Evolutionary conservation across 2,888 invertebrate species (phyloP).

Genomic region (Tiliacea aurago): DNA sequence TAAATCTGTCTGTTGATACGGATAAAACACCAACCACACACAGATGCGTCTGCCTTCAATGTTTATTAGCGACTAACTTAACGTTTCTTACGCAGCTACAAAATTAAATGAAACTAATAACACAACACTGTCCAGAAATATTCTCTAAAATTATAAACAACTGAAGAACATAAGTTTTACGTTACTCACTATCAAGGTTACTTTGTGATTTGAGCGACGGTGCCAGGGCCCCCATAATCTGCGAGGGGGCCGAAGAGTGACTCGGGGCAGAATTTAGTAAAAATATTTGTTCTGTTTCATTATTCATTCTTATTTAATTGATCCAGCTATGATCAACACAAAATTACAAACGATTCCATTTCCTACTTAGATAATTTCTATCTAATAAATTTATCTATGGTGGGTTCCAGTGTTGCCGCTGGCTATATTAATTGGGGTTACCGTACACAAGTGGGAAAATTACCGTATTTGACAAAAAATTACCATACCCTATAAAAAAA

Average conservation of each 20-base stretch:
- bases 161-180: not conserved
- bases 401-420: too few relatives aligned
- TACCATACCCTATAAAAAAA: too few relatives aligned
- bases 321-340: not conserved
- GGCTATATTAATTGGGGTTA: too few relatives aligned
- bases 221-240: slow-evolving; percentile 47
- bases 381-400: too few relatives aligned
- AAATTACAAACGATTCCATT: not conserved
- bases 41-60: not conserved
- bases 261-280: slow-evolving; percentile 64
- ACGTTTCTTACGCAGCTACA: not conserved
- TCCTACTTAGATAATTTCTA: too few relatives aligned
- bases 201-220: slow-evolving; percentile 49
- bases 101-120: not conserved
- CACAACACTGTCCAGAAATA: not conserved
- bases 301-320: slow-evolving; percentile 69
- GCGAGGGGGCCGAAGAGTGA: slow-evolving; percentile 50
- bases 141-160: slow-evolving; percentile 8
- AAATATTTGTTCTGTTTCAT: slow-evolving; percentile 72
- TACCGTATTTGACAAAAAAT: too few relatives aligned
- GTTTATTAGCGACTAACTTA: not conserved
- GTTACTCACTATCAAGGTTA: slow-evolving; percentile 73
- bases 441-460: too few relatives aligned
- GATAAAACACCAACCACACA: too few relatives aligned
- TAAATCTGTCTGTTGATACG: too few relatives aligned